Evolutionary conservation across 2,888 invertebrate species (phyloP), one percentile per base, ranked within the genome.

Genomic region (Drymonia ruficornis): DNA sequence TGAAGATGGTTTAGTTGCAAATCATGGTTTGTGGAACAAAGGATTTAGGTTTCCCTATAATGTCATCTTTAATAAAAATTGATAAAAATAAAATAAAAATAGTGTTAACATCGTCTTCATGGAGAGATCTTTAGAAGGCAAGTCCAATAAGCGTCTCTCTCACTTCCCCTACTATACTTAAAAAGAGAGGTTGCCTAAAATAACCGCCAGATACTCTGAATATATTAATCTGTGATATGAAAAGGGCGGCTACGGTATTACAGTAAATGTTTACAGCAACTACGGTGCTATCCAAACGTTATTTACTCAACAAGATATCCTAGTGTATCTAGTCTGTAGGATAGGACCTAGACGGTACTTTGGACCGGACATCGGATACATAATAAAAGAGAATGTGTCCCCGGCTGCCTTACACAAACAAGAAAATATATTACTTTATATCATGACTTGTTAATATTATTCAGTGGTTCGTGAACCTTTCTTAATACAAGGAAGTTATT

Each of bases 371-470:
- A 36, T 36, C 36, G 36, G 36, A 11, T 36, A 36, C 13, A 36
- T 36, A 36, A 36, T 36, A 36, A 36, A 36, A 36, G 36, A n/a
- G 36, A 36, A 36, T 36, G n/a, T 36, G 36, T 36, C 36, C 36
- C n/a, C 36, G 13, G 36, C 36, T 36, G 36, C n/a, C n/a, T 36
- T 13, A 2, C 13, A 36, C n/a, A 3, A 36, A 36, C 13, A n/a
- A n/a, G 36, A 36, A n/a, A 2, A 13, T 13, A n/a, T 36, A n/a
- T 36, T 34, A n/a, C n/a, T n/a, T 31, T 31, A 31, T 31, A 31
- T 8, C 31, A 31, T 31, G 12, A 9, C 11, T 31, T 31, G 0
- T 31, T 31, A 31, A 11, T 31, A 6, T 31, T 3, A 31, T 31
- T 9, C 31, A 31, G 12, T 31, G 31, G 9, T 31, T 8, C 0